Percentiles rank a stretch among this genome's conserved stretches.
Conservation (phyloP, 1,140 invertebrate genomes). For the Hermatobates lingyangjiaoensis region DNA sequence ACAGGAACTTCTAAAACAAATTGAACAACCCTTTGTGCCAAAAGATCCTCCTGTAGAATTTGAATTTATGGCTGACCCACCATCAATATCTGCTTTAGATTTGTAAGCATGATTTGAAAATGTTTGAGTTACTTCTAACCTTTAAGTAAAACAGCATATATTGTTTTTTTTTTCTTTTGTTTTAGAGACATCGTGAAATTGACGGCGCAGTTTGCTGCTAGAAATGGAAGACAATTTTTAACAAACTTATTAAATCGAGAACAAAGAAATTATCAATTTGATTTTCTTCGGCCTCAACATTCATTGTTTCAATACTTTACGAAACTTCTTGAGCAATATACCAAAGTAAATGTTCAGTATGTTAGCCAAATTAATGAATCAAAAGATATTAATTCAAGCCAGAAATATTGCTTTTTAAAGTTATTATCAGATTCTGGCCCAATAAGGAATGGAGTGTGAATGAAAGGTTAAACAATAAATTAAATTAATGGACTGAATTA, state of each 20-base stretch:
- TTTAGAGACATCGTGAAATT: constrained; percentile 89
- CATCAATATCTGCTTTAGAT: constrained; percentile 96
- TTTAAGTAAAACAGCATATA: constrained; percentile 7
- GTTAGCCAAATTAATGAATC: no score
- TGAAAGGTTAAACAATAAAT: no score
- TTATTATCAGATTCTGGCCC: no score
- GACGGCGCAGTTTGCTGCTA: constrained; percentile 95
- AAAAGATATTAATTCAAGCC: no score
- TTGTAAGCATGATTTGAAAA: constrained; percentile 38
- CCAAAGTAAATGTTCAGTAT: constrained; percentile 49
- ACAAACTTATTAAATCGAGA: constrained; percentile 97
- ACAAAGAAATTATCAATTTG: constrained; percentile 96
- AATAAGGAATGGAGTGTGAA: no score
- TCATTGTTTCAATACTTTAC: constrained; percentile 98
- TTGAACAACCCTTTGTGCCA: constrained; percentile 73
- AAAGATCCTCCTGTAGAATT: constrained; percentile 90
- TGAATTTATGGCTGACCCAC: constrained; percentile 95
- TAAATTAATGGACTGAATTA: no score
- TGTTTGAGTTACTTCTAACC: not conserved
- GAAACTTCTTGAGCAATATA: constrained; percentile 94
- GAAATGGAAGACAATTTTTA: constrained; percentile 93
- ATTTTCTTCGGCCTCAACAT: constrained; percentile 95
- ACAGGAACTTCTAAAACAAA: constrained; percentile 74
- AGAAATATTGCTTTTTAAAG: no score
- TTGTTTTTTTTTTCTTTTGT: constrained; percentile 16